A percentile compares a stretch with the other conserved stretches of the same genome.
Evolutionary conservation across 2,888 invertebrate species (phyloP).

Genomic region (Heteromurus nitidus): DNA sequence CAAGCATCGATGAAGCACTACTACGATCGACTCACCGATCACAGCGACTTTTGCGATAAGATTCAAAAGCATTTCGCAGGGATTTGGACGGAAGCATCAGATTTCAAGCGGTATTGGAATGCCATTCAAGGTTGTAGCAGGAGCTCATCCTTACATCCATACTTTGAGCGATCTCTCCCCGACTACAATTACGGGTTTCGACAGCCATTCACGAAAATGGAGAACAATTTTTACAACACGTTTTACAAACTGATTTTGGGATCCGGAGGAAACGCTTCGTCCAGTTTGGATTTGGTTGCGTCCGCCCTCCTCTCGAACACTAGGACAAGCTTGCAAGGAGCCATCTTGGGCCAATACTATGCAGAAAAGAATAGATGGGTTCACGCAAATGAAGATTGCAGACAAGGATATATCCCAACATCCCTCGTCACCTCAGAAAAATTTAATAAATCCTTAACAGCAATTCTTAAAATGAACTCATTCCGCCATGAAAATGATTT

Average conservation of each 20-base stretch:
- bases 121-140: conserved; percentile 49
- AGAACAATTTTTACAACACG: conserved; percentile 71
- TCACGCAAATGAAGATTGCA: conserved; percentile 62
- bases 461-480: conserved; percentile 23
- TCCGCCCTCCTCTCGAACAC: conserved; percentile 68
- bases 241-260: conserved; percentile 65
- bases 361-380: conserved; percentile 72
- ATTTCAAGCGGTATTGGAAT: conserved; percentile 58
- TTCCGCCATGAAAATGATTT: conserved; percentile 19
- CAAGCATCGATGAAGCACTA: conserved; percentile 21
- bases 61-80: conserved; percentile 68
- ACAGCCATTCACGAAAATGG: conserved; percentile 69
- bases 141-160: conserved; percentile 35
- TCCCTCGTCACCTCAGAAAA: conserved; percentile 56
- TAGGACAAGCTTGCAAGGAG: conserved; percentile 66
- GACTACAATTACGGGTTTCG: conserved; percentile 61
- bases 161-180: neutral
- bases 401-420: conserved; percentile 57
- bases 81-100: conserved; percentile 44
- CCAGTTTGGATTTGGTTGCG: conserved; percentile 55
- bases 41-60: conserved; percentile 64
- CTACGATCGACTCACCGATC: neutral
- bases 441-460: conserved; percentile 42
- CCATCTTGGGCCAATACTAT: conserved; percentile 66
- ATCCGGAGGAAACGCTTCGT: conserved; percentile 69